These are phyloP conservation scores for Drosophila picticornis DNA, from an alignment of 2,888 invertebrate species.

Conservation along the genomic window DNA sequence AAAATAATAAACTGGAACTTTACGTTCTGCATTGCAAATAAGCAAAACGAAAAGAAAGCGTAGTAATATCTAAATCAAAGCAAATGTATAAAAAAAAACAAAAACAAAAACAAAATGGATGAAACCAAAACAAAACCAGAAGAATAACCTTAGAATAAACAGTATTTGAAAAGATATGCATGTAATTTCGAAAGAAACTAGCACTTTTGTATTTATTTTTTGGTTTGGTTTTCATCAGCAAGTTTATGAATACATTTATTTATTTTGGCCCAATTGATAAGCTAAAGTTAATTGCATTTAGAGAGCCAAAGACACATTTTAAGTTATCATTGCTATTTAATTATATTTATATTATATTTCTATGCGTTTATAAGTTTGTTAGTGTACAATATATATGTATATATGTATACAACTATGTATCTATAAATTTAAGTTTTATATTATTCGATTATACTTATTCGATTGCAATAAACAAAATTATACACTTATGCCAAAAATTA, in stretches of 20 bases:
- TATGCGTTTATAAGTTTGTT: constrained; percentile 39
- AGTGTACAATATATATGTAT: too few species aligned
- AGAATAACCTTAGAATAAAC: constrained; percentile 37
- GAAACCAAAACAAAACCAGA: constrained; percentile 35
- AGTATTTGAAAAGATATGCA: constrained; percentile 29
- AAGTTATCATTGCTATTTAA: constrained; percentile 30
- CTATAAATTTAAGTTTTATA: constrained; percentile 23
- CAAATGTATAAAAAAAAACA: constrained; percentile 62
- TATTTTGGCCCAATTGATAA: constrained; percentile 34
- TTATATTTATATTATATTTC: constrained; percentile 16
- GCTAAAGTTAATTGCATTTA: constrained; percentile 36
- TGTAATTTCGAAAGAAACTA: constrained; percentile 10
- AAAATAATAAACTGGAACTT: constrained; percentile 34
- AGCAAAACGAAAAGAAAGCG: constrained; percentile 64
- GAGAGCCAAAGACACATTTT: constrained; percentile 68
- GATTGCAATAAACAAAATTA: constrained; percentile 31
- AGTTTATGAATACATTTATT: background rate
- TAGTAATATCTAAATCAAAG: constrained; percentile 79
- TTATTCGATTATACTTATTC: constrained; percentile 35
- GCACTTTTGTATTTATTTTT: background rate
- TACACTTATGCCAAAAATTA: constrained; percentile 1
- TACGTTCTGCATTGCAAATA: constrained; percentile 58
- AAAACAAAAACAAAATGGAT: constrained; percentile 34
- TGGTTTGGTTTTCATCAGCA: background rate
- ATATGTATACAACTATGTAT: constrained; percentile 26